phyloP scores from a whole-genome alignment of 2,797 vertebrate species.

The Falco biarmicus region DNA sequence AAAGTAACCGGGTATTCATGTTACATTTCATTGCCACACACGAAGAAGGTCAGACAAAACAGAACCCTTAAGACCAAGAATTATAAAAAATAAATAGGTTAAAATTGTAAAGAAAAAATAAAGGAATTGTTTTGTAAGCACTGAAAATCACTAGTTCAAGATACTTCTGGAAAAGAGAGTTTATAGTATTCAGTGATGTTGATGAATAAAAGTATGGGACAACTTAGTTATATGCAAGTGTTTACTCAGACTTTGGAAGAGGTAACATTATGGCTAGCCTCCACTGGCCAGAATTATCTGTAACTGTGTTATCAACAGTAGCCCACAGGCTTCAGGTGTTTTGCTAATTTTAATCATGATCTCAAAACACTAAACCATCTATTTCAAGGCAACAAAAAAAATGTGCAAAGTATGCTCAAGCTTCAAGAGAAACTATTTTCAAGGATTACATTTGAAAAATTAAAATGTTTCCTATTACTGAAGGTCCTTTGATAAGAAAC shows the following conservation, averaged over 20 bases:
- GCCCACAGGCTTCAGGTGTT: not conserved
- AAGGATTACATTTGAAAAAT: not conserved
- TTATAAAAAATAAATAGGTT: not conserved
- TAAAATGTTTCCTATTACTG: not conserved
- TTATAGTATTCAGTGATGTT: not conserved
- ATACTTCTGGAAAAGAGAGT: not conserved
- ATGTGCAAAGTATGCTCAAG: not conserved
- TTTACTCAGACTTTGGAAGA: not conserved
- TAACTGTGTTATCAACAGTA: not conserved
- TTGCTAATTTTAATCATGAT: not conserved
- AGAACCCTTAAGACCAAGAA: not conserved
- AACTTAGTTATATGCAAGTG: not conserved
- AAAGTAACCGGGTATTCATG: not conserved
- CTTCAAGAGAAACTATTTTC: not conserved
- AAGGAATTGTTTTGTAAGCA: not conserved
- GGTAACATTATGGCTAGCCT: not conserved
- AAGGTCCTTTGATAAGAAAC: not conserved
- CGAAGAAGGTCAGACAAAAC: not conserved
- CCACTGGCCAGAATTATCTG: not conserved
- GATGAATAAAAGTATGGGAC: not conserved
- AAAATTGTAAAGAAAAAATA: not conserved
- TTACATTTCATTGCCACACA: not conserved
- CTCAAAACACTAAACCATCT: not conserved
- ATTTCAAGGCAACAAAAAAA: not conserved
- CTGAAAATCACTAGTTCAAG: not conserved